Evolutionary conservation across 2,888 invertebrate genomes (phyloP).

Genomic region (Lithosia quadra): DNA sequence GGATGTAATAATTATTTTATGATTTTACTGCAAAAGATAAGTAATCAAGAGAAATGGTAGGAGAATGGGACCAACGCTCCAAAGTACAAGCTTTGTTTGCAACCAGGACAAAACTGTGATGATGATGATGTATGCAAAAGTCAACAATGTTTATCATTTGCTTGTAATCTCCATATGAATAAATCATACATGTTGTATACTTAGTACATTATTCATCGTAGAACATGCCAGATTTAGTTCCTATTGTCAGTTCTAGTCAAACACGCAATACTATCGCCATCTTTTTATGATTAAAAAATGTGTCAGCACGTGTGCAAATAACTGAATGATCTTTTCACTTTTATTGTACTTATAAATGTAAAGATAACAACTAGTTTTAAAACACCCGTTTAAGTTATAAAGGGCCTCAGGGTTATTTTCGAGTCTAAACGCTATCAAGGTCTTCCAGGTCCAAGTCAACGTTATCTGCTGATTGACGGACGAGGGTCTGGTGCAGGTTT

Average conservation of each 20-base stretch:
- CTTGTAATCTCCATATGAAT: conserved; percentile 22
- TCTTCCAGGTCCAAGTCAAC: too few relatives aligned
- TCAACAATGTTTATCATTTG: conserved; percentile 25
- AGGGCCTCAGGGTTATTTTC: background rate
- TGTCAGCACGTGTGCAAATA: conserved; percentile 28
- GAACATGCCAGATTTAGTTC: conserved; percentile 18
- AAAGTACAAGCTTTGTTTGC: too few relatives aligned
- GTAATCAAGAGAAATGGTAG: background rate
- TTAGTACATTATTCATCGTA: conserved; percentile 23
- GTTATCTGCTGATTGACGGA: too few relatives aligned
- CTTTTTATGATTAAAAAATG: conserved; percentile 28
- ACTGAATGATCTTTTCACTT: background rate
- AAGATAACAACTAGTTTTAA: background rate
- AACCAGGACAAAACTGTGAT: too few relatives aligned
- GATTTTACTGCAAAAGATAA: background rate
- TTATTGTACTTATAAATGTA: background rate
- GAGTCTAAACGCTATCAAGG: background rate
- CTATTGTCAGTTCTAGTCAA: background rate
- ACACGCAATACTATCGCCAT: conserved; percentile 24
- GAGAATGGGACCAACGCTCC: too few relatives aligned
- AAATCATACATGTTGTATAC: conserved; percentile 30
- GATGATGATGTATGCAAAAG: background rate
- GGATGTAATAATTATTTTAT: too few relatives aligned
- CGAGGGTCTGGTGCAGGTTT: too few relatives aligned
- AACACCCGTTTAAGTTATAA: background rate